Percentiles rank a stretch among this genome's conserved stretches.
phyloP scores from a whole-genome alignment of 2,888 invertebrate species.

The Helicoverpa assulta region DNA sequence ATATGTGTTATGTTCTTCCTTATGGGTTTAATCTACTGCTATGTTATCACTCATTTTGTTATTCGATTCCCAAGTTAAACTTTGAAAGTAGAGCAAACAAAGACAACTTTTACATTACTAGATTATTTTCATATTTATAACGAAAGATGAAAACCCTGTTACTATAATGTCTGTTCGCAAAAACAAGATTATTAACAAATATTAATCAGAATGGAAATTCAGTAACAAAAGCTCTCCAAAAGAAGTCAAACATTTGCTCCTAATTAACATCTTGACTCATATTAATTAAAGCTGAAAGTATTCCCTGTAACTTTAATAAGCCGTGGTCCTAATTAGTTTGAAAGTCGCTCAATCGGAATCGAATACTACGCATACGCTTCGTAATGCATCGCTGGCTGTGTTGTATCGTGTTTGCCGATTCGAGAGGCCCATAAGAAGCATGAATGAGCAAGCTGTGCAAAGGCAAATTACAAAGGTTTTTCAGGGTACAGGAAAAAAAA shows the following conservation, averaged over 20 bases:
- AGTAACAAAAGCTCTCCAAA: not conserved
- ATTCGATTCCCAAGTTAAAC: too few relatives aligned
- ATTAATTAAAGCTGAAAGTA: not conserved
- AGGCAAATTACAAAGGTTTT: not conserved
- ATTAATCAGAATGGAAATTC: not conserved
- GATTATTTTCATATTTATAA: too few relatives aligned
- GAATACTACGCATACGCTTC: not conserved
- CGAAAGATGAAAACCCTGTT: not conserved
- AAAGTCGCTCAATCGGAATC: not conserved
- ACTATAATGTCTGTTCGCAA: not conserved
- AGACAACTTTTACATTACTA: too few relatives aligned
- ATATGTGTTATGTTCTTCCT: too few relatives aligned
- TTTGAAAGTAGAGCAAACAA: too few relatives aligned
- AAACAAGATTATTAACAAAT: not conserved
- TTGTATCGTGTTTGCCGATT: slow-evolving; percentile 1
- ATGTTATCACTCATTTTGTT: too few relatives aligned
- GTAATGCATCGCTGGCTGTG: slow-evolving; percentile 1
- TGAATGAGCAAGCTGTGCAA: not conserved
- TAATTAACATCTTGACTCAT: not conserved
- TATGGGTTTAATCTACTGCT: too few relatives aligned
- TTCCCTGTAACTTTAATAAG: not conserved
- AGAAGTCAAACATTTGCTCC: not conserved
- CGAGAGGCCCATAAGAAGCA: not conserved
- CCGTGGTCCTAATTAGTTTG: not conserved
- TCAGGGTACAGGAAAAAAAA: not conserved